A percentile compares a stretch with the other conserved stretches of the same genome.
phyloP scores from a whole-genome alignment of 2,888 invertebrate species.

The Erebia palarica region DNA sequence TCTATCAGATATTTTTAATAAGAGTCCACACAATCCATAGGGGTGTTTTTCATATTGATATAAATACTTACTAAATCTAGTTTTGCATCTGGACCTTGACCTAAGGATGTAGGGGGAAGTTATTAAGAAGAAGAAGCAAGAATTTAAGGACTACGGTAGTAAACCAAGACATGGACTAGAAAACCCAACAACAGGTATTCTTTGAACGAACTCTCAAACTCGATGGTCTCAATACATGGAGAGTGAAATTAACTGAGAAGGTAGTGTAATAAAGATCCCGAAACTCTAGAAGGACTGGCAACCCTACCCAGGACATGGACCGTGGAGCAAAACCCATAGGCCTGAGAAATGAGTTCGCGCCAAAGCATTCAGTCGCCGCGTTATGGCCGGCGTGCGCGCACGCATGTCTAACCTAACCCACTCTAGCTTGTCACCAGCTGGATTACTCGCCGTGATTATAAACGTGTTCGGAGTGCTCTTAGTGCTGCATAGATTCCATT shows the following conservation, averaged over 20 bases:
- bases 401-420: constrained; percentile 19
- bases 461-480: constrained; percentile 16
- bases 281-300: constrained; percentile 10
- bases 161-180: too few relatives aligned
- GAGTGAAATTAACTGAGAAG: neutral
- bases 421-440: neutral
- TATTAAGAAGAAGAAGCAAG: too few relatives aligned
- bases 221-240: neutral
- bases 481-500: neutral
- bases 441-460: constrained; percentile 7
- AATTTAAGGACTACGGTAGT: too few relatives aligned
- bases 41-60: too few relatives aligned
- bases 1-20: too few relatives aligned
- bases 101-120: too few relatives aligned
- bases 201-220: too few relatives aligned
- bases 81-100: too few relatives aligned
- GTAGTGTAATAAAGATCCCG: neutral
- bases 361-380: constrained; percentile 53
- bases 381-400: constrained; percentile 46
- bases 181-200: too few relatives aligned
- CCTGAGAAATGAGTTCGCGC: constrained; percentile 39
- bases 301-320: constrained; percentile 19
- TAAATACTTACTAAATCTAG: too few relatives aligned
- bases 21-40: too few relatives aligned
- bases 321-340: constrained; percentile 35